A percentile compares a stretch with the other conserved stretches of the same genome.
Evolutionary conservation across 2,888 invertebrate species (phyloP).

Genomic region (Teleiodes luculella): DNA sequence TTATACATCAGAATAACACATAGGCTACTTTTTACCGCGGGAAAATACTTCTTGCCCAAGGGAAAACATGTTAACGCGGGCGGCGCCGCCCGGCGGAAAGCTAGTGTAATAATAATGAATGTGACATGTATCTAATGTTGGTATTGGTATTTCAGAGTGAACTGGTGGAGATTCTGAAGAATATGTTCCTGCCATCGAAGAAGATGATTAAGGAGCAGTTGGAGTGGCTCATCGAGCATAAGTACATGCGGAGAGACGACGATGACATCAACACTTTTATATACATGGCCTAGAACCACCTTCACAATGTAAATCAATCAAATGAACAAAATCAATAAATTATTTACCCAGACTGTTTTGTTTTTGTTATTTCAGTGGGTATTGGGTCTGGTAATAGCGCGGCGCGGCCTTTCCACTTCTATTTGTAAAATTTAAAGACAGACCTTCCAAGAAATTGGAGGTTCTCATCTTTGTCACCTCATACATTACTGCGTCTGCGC

Average conservation of each 20-base stretch:
- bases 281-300: conserved; percentile 90
- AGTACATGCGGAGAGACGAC: conserved; percentile 97
- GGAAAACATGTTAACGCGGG: too few relatives aligned
- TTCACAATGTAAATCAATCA: conserved; percentile 44
- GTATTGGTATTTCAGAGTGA: conserved; percentile 82
- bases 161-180: conserved; percentile 97
- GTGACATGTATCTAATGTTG: conserved; percentile 17
- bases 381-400: not conserved
- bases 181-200: conserved; percentile 99
- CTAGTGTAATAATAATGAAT: too few relatives aligned
- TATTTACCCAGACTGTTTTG: conserved; percentile 47
- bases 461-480: too few relatives aligned
- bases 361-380: not conserved
- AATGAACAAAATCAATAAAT: conserved; percentile 58
- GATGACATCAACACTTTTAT: conserved; percentile 98
- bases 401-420: not conserved
- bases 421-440: too few relatives aligned
- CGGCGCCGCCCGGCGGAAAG: too few relatives aligned
- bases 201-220: conserved; percentile 99
- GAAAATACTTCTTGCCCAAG: too few relatives aligned
- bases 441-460: too few relatives aligned
- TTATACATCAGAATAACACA: too few relatives aligned
- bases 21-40: too few relatives aligned
- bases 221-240: conserved; percentile 99
- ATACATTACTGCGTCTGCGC: too few relatives aligned